These are phyloP conservation scores for Dynastes grantii DNA, from an alignment of 2,888 invertebrate species.

Conservation along the genomic window DNA sequence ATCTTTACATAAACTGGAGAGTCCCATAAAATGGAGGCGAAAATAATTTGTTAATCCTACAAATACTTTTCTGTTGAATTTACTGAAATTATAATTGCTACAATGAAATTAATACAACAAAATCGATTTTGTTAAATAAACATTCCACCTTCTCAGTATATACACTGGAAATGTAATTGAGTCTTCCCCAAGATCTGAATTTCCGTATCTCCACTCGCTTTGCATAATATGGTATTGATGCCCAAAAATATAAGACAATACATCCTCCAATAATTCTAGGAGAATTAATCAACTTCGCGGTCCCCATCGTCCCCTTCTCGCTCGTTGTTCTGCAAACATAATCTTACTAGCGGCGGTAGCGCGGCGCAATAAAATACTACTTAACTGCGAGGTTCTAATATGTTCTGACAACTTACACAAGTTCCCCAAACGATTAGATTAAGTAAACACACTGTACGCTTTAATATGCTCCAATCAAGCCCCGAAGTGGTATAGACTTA, in stretches of 20 bases:
- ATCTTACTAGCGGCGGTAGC: conserved; percentile 18
- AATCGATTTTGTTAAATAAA: too few species aligned
- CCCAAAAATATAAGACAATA: not conserved
- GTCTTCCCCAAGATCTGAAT: too few species aligned
- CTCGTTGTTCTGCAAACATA: conserved; percentile 21
- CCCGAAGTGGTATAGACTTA: conserved; percentile 57
- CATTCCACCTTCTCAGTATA: too few species aligned
- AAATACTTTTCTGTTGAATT: too few species aligned
- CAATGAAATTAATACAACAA: too few species aligned
- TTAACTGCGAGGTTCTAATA: conserved; percentile 36
- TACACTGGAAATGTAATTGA: too few species aligned
- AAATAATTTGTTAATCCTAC: too few species aligned
- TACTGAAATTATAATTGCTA: too few species aligned
- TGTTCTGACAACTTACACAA: conserved; percentile 48
- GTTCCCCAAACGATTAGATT: conserved; percentile 58
- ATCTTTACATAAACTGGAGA: too few species aligned
- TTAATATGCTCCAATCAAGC: conserved; percentile 60
- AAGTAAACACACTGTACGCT: conserved; percentile 60
- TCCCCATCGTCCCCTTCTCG: not conserved
- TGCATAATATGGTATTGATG: not conserved
- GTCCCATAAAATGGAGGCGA: too few species aligned
- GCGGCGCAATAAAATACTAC: conserved; percentile 36
- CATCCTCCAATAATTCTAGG: not conserved
- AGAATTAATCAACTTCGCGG: conserved; percentile 20
- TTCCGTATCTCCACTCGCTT: not conserved